phyloP scores from a whole-genome alignment of 2,888 invertebrate genomes.

The Drepanosiphum platanoidis region DNA sequence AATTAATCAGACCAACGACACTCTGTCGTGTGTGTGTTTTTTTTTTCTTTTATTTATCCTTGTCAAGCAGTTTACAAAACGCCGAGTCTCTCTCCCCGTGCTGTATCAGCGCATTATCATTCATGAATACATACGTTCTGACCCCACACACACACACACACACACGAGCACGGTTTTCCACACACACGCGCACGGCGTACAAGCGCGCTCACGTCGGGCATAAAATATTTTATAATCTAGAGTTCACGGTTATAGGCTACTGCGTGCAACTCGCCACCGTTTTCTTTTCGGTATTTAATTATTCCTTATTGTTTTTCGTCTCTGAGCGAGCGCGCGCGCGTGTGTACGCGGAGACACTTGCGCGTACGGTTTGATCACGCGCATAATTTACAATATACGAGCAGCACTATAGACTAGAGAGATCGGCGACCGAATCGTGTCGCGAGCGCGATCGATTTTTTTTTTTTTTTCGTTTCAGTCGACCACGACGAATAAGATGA shows the following conservation, averaged over 20 bases:
- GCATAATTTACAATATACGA: background rate
- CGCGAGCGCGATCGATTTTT: too few species aligned
- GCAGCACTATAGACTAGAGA: too few species aligned
- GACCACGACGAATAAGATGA: background rate
- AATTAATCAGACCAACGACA: slow-evolving; percentile 60
- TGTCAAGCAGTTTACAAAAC: slow-evolving; percentile 16
- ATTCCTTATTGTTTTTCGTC: slow-evolving; percentile 34
- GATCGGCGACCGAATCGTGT: too few species aligned
- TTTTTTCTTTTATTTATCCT: slow-evolving; percentile 19
- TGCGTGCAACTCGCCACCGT: background rate
- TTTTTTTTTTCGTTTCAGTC: too few species aligned
- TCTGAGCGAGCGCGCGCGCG: background rate
- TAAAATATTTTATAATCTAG: background rate
- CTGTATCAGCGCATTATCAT: slow-evolving; percentile 59
- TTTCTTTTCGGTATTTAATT: slow-evolving; percentile 33
- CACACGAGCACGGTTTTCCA: too few species aligned
- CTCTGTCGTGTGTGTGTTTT: slow-evolving; percentile 14
- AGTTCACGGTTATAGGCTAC: slow-evolving; percentile 29
- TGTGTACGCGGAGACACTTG: background rate
- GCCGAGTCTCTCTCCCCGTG: slow-evolving; percentile 1
- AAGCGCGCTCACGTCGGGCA: background rate
- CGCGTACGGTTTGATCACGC: background rate
- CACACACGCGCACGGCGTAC: background rate
- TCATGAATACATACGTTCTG: slow-evolving; percentile 55
- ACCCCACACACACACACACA: slow-evolving; percentile 40